Conservation (phyloP, 2,888 invertebrate species). For the Tipula helvola region DNA sequence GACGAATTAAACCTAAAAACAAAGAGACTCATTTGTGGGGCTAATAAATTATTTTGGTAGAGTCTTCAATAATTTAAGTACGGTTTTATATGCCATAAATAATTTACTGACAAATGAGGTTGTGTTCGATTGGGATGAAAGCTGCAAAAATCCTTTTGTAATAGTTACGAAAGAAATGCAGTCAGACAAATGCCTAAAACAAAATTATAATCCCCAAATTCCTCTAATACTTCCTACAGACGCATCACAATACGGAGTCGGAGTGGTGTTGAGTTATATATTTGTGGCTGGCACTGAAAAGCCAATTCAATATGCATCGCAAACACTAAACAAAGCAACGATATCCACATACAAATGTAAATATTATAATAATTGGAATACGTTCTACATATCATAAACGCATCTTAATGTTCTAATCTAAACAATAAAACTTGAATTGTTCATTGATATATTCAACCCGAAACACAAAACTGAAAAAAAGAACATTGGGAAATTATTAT, state of each 20-base stretch:
- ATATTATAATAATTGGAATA: too few species aligned
- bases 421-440: too few species aligned
- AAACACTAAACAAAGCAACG: not conserved
- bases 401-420: too few species aligned
- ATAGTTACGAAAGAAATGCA: constrained; percentile 20
- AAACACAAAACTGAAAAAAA: too few species aligned
- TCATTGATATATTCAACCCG: too few species aligned
- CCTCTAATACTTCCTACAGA: constrained; percentile 21
- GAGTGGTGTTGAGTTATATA: constrained; percentile 26
- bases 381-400: too few species aligned
- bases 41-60: constrained; percentile 25
- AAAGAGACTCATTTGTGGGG: constrained; percentile 24
- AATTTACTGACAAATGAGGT: constrained; percentile 20
- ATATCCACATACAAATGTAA: not conserved
- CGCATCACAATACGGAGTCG: constrained; percentile 21
- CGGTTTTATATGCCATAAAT: constrained; percentile 22
- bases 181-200: constrained; percentile 19
- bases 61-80: constrained; percentile 23
- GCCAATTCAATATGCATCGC: too few species aligned
- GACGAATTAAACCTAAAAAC: constrained; percentile 22
- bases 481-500: too few species aligned
- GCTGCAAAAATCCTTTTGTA: constrained; percentile 20
- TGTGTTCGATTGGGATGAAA: constrained; percentile 19
- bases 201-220: constrained; percentile 22
- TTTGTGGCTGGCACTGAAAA: constrained; percentile 25